Conservation (phyloP, 64 coral and sea anemone species). For the Porites lutea region DNA sequence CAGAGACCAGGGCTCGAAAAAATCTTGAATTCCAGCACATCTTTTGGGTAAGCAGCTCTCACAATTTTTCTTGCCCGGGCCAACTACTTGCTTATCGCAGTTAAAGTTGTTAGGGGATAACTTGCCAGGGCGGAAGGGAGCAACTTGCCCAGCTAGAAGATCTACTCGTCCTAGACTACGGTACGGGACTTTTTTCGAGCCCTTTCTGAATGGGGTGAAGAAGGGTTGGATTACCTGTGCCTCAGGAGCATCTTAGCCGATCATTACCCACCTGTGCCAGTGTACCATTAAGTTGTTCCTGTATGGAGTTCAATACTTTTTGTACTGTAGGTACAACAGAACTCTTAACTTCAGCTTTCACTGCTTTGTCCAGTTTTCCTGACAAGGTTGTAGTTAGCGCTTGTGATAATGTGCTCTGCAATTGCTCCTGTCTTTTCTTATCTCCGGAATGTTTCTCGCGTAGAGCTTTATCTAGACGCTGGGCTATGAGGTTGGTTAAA, state of each 20-base stretch:
- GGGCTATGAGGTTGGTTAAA: constrained; percentile 61
- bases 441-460: constrained; percentile 82
- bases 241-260: background rate
- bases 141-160: no score
- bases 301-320: constrained; percentile 76
- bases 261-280: constrained; percentile 77
- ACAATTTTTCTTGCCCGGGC: no score
- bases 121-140: no score
- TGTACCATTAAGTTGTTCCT: constrained; percentile 93
- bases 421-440: constrained; percentile 91
- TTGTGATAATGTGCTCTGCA: constrained; percentile 85
- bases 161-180: no score
- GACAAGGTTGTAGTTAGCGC: constrained; percentile 80
- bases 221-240: no score
- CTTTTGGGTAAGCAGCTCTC: no score
- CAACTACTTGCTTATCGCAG: no score
- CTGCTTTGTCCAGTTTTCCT: constrained; percentile 92
- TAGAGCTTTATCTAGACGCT: constrained; percentile 80
- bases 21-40: no score
- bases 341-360: constrained; percentile 92
- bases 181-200: no score
- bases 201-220: no score
- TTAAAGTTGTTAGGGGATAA: no score
- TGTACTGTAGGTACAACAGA: constrained; percentile 87
- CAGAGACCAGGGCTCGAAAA: no score